These are phyloP conservation scores for Orussus abietinus DNA, from an alignment of 1,140 invertebrate species.

Conservation along the genomic window DNA sequence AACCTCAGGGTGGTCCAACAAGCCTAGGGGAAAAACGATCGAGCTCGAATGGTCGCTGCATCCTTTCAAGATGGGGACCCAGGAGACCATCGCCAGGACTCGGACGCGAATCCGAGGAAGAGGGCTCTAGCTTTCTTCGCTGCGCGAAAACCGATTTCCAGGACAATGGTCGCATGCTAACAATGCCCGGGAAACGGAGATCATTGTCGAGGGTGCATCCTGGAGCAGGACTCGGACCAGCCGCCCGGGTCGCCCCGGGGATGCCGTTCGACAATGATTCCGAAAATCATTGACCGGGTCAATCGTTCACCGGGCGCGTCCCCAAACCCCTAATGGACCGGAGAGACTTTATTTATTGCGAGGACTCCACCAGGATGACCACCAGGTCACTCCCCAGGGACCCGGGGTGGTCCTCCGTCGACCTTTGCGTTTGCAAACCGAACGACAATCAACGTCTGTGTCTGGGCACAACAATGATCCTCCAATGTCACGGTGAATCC, in stretches of 20 bases:
- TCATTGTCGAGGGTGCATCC: conserved; percentile 6
- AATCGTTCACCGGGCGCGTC: conserved; percentile 11
- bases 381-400: conserved; percentile 25
- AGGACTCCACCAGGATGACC: too few relatives aligned
- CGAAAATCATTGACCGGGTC: conserved; percentile 16
- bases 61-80: too few relatives aligned
- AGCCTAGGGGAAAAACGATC: too few relatives aligned
- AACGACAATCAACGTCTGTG: too few relatives aligned
- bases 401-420: too few relatives aligned
- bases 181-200: conserved; percentile 14
- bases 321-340: conserved; percentile 23
- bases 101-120: too few relatives aligned
- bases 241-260: conserved; percentile 19
- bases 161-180: conserved; percentile 9
- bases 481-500: too few relatives aligned
- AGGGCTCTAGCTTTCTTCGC: too few relatives aligned
- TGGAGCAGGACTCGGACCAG: conserved; percentile 1
- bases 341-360: conserved; percentile 22
- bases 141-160: neutral
- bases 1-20: conserved; percentile 19
- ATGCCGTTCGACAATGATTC: conserved; percentile 22
- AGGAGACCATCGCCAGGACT: too few relatives aligned
- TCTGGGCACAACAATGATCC: too few relatives aligned
- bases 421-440: too few relatives aligned
- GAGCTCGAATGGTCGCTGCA: too few relatives aligned